phyloP scores from a whole-genome alignment of 2,888 invertebrate species.

The Hetaerina titia region DNA sequence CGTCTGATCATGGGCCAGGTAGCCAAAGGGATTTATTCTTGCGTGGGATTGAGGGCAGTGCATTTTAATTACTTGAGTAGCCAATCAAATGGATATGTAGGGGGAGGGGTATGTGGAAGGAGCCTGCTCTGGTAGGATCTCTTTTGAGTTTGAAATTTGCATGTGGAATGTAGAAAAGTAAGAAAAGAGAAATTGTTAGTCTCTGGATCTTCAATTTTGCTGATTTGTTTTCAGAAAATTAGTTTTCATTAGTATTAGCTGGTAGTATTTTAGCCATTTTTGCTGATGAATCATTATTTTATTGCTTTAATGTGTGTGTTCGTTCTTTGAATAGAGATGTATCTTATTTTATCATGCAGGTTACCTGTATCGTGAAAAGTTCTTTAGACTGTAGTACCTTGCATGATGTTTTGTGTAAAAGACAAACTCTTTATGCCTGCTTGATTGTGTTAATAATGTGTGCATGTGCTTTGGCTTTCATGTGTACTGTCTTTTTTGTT shows the following conservation, averaged over 20 bases:
- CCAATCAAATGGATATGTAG: neutral
- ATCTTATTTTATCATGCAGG: neutral
- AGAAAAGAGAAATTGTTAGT: neutral
- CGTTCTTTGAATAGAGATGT: neutral
- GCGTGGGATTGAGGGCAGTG: neutral
- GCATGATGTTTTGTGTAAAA: neutral
- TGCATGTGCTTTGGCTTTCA: neutral
- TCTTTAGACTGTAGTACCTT: neutral
- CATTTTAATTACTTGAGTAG: neutral
- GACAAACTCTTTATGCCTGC: neutral
- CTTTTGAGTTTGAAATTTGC: neutral
- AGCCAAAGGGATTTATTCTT: constrained; percentile 71
- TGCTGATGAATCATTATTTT: neutral
- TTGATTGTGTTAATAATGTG: neutral
- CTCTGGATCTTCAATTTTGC: neutral
- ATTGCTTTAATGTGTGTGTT: neutral
- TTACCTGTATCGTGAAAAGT: neutral
- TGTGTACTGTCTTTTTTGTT: neutral
- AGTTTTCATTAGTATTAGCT: neutral
- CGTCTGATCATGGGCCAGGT: constrained; percentile 86
- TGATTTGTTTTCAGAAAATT: neutral
- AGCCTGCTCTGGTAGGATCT: neutral
- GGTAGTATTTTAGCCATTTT: neutral
- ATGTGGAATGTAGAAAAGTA: neutral
- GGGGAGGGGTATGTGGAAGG: too few relatives aligned